Conservation (phyloP, 2,888 invertebrate species). For the Hipparchia sbordonii region DNA sequence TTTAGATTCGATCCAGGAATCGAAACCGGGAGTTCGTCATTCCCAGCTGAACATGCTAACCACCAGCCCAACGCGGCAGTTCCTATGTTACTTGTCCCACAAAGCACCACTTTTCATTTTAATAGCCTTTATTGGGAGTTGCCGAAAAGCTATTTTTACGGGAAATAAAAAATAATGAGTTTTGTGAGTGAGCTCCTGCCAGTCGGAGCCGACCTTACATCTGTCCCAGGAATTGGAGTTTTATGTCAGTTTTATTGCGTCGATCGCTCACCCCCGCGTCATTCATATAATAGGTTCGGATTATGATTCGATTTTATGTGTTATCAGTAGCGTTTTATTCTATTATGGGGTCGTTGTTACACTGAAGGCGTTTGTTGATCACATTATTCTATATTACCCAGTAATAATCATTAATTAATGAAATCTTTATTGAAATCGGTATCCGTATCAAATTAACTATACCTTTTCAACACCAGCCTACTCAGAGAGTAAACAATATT, state of each 20-base stretch:
- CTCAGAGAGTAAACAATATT: no score
- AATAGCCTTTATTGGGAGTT: background rate
- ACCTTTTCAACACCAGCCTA: no score
- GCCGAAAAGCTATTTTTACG: conserved; percentile 5
- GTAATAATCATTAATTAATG: no score
- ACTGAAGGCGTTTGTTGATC: background rate
- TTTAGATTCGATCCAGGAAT: no score
- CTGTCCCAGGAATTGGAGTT: conserved; percentile 14
- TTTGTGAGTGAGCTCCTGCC: conserved; percentile 5
- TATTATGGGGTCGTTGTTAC: background rate
- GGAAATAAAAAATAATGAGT: conserved; percentile 13
- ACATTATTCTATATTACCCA: background rate
- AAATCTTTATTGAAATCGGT: no score
- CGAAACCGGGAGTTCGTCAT: no score
- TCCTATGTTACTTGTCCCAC: background rate
- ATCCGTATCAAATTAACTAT: no score
- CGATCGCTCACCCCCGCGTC: background rate
- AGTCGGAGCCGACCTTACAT: background rate
- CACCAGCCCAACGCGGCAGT: no score
- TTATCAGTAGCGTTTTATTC: conserved; percentile 1
- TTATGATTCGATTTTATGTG: conserved; percentile 2
- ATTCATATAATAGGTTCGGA: conserved; percentile 6
- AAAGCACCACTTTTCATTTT: background rate
- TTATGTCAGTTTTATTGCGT: conserved; percentile 8
- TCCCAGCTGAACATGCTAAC: no score